Conservation (phyloP, 2,113 vertebrate species). For the Falco punctatus region DNA sequence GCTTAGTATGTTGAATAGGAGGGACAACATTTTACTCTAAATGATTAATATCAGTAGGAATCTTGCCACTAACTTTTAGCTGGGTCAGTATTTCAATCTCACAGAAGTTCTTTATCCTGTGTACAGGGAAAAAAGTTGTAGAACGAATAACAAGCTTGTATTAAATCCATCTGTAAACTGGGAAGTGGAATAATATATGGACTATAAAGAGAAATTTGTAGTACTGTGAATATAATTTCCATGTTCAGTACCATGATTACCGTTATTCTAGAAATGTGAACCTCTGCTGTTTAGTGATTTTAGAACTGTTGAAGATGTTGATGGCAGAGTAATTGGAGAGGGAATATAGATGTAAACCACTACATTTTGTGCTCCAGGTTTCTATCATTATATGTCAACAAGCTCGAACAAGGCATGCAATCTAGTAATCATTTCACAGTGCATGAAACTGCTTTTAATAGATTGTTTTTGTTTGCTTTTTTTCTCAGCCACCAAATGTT, state of each 20-base stretch:
- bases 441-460: constrained; percentile 30
- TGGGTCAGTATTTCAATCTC: not conserved
- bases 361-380: constrained; percentile 34
- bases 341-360: not conserved
- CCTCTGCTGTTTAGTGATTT: not conserved
- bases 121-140: not conserved
- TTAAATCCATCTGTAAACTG: constrained; percentile 27
- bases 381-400: constrained; percentile 2
- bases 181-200: not conserved
- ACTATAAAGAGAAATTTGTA: not conserved
- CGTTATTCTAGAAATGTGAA: not conserved
- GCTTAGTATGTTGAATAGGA: not conserved
- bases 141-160: not conserved
- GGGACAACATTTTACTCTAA: not conserved
- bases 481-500: not conserved
- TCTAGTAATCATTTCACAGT: constrained; percentile 37
- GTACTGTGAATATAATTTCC: not conserved
- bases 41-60: not conserved
- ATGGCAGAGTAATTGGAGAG: not conserved
- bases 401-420: constrained; percentile 19
- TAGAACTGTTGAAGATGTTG: not conserved
- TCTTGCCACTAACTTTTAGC: not conserved
- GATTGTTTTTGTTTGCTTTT: constrained; percentile 7
- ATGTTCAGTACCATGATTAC: not conserved
- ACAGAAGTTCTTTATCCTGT: not conserved